A percentile compares a stretch with the other conserved stretches of the same genome.
These are phyloP conservation scores for Urosaurus nigricauda DNA, from an alignment of 2,797 vertebrate genomes.

Conservation along the genomic window DNA sequence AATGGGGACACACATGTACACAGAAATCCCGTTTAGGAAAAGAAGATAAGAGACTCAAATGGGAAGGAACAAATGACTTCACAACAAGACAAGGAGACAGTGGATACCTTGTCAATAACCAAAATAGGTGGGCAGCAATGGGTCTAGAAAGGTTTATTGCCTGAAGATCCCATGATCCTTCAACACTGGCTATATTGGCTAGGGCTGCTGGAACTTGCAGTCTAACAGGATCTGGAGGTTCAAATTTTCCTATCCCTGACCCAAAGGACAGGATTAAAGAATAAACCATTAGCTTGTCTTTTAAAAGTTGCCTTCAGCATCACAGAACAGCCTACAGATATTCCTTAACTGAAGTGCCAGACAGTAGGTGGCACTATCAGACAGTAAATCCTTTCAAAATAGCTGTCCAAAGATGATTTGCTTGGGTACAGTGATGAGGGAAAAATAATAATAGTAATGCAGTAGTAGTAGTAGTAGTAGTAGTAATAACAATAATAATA, in stretches of 20 bases:
- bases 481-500: too few species aligned
- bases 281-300: background rate
- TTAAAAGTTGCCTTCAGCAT: background rate
- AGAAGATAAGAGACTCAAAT: background rate
- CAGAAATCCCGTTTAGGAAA: background rate
- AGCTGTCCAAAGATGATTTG: background rate
- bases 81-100: background rate
- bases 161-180: background rate
- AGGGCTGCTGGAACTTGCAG: background rate
- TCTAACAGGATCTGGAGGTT: background rate
- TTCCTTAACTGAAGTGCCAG: background rate
- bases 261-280: background rate
- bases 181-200: background rate
- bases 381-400: constrained; percentile 1
- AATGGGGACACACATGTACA: background rate
- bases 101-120: background rate
- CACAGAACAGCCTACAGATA: too few species aligned
- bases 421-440: background rate
- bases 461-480: too few species aligned
- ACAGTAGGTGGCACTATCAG: constrained; percentile 38
- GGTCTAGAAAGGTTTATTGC: background rate
- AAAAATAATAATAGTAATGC: background rate
- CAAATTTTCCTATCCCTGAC: background rate
- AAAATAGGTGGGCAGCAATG: background rate
- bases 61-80: background rate